Evolutionary conservation across 2,888 invertebrate species (phyloP).

Genomic region (Apodemia hepburni): DNA sequence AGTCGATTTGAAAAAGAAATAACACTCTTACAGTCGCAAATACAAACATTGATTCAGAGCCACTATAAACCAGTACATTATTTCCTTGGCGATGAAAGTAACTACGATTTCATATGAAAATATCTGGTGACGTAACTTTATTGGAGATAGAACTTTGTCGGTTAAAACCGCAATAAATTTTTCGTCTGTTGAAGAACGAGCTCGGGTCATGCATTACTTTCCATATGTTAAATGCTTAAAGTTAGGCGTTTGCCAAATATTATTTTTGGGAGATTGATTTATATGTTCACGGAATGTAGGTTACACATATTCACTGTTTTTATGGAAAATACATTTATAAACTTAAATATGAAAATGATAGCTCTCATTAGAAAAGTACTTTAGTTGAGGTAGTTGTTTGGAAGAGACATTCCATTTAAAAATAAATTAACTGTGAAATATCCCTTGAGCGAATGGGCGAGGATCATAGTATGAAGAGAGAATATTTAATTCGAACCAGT

Average conservation of each 20-base stretch:
- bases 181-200: constrained; percentile 23
- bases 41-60: background rate
- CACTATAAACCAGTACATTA: background rate
- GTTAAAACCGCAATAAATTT: constrained; percentile 23
- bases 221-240: constrained; percentile 17
- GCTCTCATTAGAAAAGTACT: no score
- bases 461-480: no score
- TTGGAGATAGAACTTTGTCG: constrained; percentile 24
- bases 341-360: no score
- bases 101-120: constrained; percentile 3
- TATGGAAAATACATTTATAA: background rate
- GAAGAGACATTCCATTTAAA: no score
- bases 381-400: no score
- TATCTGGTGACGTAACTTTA: constrained; percentile 20
- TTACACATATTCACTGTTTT: background rate
- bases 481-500: no score
- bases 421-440: no score
- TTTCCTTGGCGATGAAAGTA: background rate
- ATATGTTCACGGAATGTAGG: background rate
- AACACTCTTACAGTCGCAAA: background rate
- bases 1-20: no score
- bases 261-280: background rate
- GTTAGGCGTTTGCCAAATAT: constrained; percentile 17
- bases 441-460: no score
- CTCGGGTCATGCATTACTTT: constrained; percentile 20